phyloP scores from a whole-genome alignment of 2,888 invertebrate species.

The Acanthosepion esculentum region DNA sequence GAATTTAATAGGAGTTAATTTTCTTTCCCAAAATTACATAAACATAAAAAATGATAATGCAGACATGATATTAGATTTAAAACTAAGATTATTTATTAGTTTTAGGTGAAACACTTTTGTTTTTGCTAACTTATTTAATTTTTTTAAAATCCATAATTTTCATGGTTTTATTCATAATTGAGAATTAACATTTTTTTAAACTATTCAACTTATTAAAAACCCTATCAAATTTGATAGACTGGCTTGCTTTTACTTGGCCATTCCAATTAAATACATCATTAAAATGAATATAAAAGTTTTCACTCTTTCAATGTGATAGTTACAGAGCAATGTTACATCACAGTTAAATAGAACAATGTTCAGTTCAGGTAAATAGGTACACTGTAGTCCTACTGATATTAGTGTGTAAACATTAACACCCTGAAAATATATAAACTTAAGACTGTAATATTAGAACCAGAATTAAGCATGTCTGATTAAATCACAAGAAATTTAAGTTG shows the following conservation, averaged over 20 bases:
- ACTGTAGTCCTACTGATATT: background rate
- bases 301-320: background rate
- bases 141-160: background rate
- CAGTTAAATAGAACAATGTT: background rate
- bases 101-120: background rate
- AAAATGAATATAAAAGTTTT: background rate
- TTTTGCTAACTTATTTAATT: background rate
- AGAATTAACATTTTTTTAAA: background rate
- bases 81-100: background rate
- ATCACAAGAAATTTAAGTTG: too few species aligned
- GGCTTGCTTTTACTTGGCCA: background rate
- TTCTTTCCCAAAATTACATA: background rate
- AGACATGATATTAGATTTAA: background rate
- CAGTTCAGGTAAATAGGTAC: background rate
- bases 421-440: background rate
- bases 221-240: too few species aligned
- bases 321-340: background rate
- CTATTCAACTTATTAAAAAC: too few species aligned
- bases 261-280: background rate
- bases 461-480: background rate
- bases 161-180: background rate
- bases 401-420: background rate
- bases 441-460: background rate
- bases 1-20: background rate
- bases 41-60: background rate